Evolutionary conservation across 2,888 invertebrate genomes (phyloP), one percentile per base, ranked within the genome.

Genomic region (Rhodophaea formosa): DNA sequence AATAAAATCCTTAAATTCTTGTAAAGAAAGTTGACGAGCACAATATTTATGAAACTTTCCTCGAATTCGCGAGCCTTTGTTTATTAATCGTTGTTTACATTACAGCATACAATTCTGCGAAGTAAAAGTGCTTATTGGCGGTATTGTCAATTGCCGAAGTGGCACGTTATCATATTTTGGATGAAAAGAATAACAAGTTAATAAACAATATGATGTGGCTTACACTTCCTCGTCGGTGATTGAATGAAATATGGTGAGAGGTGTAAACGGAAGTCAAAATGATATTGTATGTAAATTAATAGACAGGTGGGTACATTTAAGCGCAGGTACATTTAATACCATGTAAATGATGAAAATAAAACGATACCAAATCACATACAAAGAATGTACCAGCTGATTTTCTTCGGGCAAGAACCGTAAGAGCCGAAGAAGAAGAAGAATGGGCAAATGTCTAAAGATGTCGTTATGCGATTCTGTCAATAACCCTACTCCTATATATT

Each of bases 111-210:
- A 49, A 49, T 49, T 49, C 16, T 49, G 30, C 12, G 49, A 30
- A 49, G 49, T 49, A 49, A 49, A 49, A 49, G 49, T 49, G 49
- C 32, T 49, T 49, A 30, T 29, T 47, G 15, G 10, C n/a, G 14
- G 14, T n/a, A 30, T 49, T 32, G 49, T 49, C 7, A 32, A 49
- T 32, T 32, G 30, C 14, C 23, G 5, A 49, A 32, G 32, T 49
- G 49, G 49, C 49, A 49, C 49, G 49, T 32, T 15, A 16, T 10
- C 32, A 49, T 32, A 32, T 47, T 49, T 5, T 32, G 49, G 32
- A 49, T 15, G 15, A 8, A 10, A 32, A 49, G 15, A 49, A 8
- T 10, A 49, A 49, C 49, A 49, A 49, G 32, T 49, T 32, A 32
- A 32, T 49, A 32, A 49, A 32, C 49, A 8, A 32, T 14, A 8